Conservation (phyloP, 2,113 vertebrate species). For the Cariama cristata region DNA sequence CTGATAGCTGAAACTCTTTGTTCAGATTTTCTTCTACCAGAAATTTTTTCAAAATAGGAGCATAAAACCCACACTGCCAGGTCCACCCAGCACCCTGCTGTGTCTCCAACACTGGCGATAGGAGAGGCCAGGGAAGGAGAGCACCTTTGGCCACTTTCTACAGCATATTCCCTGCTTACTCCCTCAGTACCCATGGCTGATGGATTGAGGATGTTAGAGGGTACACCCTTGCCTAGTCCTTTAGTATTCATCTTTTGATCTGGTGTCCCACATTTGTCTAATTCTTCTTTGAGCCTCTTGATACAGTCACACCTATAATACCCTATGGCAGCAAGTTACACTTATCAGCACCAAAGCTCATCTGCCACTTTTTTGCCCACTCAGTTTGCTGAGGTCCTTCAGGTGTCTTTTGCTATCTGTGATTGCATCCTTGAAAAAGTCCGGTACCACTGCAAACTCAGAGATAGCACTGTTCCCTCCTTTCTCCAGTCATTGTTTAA, state of each 20-base stretch:
- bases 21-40: background rate
- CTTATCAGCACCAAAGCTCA: background rate
- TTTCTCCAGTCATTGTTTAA: background rate
- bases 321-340: background rate
- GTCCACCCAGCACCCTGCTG: background rate
- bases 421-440: background rate
- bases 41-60: background rate
- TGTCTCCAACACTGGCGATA: background rate
- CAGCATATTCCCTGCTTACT: background rate
- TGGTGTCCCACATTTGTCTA: background rate
- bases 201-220: background rate
- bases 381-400: background rate
- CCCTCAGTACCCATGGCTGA: background rate
- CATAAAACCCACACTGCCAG: fast-evolving
- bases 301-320: background rate
- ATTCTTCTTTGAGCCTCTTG: background rate
- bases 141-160: background rate
- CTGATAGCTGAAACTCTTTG: background rate
- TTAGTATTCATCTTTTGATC: background rate
- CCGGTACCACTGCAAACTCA: background rate
- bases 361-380: background rate
- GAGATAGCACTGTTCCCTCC: background rate
- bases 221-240: background rate
- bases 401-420: background rate
- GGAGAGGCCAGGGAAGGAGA: background rate